phyloP scores from a whole-genome alignment of 2,113 vertebrate genomes.

The Coracopsis vasa region DNA sequence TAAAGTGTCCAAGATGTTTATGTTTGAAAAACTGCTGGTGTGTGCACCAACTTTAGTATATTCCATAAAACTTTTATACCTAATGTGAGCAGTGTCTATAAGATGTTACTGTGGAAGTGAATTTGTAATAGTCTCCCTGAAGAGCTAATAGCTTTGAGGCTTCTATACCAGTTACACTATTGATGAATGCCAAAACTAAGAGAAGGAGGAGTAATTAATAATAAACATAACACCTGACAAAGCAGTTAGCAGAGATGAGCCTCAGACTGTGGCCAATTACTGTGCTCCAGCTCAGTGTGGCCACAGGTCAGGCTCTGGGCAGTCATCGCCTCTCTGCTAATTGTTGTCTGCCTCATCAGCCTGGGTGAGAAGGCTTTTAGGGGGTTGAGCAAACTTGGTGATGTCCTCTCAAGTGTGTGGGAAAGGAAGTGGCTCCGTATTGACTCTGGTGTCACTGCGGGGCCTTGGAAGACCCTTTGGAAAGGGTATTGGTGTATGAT shows the following conservation, averaged over 20 bases:
- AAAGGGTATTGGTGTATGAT: no score
- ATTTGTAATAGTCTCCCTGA: slow-evolving; percentile 11
- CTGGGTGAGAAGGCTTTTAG: no score
- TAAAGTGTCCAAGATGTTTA: slow-evolving; percentile 1
- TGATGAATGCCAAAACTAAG: background rate
- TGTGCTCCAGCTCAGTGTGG: background rate
- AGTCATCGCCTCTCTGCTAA: background rate
- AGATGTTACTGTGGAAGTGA: background rate
- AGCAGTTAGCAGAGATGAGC: background rate
- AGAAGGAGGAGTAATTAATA: background rate
- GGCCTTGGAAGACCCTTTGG: rapidly evolving
- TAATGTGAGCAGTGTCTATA: background rate
- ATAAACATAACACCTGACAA: background rate
- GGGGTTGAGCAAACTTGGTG: background rate
- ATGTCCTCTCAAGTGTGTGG: rapidly evolving
- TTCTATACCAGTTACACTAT: background rate
- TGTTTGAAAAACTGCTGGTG: slow-evolving; percentile 27
- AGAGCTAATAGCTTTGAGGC: background rate
- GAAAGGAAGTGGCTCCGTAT: background rate
- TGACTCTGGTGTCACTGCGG: background rate
- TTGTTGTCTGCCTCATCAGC: background rate
- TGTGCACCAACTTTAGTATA: slow-evolving; percentile 9
- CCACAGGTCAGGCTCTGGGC: background rate
- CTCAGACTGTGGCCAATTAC: background rate
- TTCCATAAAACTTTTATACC: slow-evolving; percentile 50